Percentiles rank a stretch among this genome's conserved stretches.
These are phyloP conservation scores for Platalea minor DNA, from an alignment of 2,797 vertebrate genomes.

Conservation along the genomic window DNA sequence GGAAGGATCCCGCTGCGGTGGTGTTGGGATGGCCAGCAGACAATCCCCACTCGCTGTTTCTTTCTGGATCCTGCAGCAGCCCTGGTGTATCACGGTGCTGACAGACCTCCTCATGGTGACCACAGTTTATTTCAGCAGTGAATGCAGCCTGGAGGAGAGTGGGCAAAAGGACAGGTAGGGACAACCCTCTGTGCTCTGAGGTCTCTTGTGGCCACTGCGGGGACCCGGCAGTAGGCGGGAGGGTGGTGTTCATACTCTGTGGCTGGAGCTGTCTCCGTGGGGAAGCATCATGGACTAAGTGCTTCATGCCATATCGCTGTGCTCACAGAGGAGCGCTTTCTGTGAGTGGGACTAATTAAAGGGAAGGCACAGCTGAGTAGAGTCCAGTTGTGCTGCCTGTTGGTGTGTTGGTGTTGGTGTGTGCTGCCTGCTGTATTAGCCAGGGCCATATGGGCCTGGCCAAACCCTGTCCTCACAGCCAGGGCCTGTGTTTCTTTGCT, in stretches of 20 bases:
- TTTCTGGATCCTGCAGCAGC: slow-evolving; percentile 73
- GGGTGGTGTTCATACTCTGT: background rate
- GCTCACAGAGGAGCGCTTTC: background rate
- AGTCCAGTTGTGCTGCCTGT: background rate
- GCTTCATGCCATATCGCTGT: background rate
- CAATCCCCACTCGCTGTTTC: background rate
- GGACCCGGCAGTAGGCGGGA: background rate
- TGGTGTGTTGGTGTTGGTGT: background rate
- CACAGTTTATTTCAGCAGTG: slow-evolving; percentile 79
- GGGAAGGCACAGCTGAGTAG: background rate
- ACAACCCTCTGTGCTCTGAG: background rate
- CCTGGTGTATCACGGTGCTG: slow-evolving; percentile 75
- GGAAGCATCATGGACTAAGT: background rate
- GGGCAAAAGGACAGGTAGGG: slow-evolving; percentile 76
- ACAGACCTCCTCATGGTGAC: slow-evolving; percentile 77
- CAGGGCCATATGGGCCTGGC: background rate
- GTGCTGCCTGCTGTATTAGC: background rate
- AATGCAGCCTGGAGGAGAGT: slow-evolving; percentile 72
- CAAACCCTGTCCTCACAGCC: background rate
- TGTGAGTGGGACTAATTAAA: background rate
- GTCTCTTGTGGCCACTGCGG: background rate
- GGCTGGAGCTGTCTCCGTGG: background rate
- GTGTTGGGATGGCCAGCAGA: background rate
- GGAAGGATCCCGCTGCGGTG: rapidly evolving
- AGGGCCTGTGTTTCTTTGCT: background rate